Conservation (phyloP, 1,140 invertebrate genomes). For the Neoseiulus cucumeris region DNA sequence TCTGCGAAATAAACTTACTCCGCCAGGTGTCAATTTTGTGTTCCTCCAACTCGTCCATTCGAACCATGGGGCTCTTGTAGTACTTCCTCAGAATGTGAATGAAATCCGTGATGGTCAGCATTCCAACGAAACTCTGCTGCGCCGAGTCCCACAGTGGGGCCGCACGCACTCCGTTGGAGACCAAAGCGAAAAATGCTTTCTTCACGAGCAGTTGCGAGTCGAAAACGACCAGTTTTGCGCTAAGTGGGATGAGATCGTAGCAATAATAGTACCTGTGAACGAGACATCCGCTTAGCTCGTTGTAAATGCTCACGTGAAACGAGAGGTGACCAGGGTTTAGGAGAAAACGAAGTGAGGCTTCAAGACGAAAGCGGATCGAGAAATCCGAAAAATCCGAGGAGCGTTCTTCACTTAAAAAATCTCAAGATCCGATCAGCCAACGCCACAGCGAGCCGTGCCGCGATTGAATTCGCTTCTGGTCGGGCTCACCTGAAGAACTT, state of each 20-base stretch:
- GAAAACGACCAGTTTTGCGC: slow-evolving; percentile 95
- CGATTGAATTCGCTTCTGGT: too few species aligned
- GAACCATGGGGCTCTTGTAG: slow-evolving; percentile 66
- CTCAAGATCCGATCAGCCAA: too few species aligned
- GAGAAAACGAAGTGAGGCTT: too few species aligned
- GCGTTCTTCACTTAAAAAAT: too few species aligned
- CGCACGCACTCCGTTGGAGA: slow-evolving; percentile 92
- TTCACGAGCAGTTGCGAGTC: slow-evolving; percentile 94
- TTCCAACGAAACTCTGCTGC: slow-evolving; percentile 63
- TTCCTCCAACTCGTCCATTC: slow-evolving; percentile 88
- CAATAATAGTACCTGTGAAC: slow-evolving; percentile 33
- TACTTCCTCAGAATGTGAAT: slow-evolving; percentile 88
- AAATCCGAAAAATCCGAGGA: too few species aligned
- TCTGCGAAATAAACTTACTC: slow-evolving; percentile 31
- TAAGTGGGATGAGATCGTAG: slow-evolving; percentile 96
- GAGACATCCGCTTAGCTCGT: slow-evolving; percentile 37
- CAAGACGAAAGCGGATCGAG: too few species aligned
- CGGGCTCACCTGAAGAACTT: slow-evolving; percentile 68
- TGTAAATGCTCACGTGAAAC: too few species aligned
- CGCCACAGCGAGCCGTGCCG: too few species aligned
- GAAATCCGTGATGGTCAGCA: slow-evolving; percentile 99
- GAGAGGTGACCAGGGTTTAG: too few species aligned
- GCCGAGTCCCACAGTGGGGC: slow-evolving; percentile 90
- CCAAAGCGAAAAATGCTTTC: slow-evolving; percentile 94
- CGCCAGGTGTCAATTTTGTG: slow-evolving; percentile 91